Percentiles rank a stretch among this genome's conserved stretches.
Conservation (phyloP, 92 coral and sea anemone species). For the Phymanthus crucifer region DNA sequence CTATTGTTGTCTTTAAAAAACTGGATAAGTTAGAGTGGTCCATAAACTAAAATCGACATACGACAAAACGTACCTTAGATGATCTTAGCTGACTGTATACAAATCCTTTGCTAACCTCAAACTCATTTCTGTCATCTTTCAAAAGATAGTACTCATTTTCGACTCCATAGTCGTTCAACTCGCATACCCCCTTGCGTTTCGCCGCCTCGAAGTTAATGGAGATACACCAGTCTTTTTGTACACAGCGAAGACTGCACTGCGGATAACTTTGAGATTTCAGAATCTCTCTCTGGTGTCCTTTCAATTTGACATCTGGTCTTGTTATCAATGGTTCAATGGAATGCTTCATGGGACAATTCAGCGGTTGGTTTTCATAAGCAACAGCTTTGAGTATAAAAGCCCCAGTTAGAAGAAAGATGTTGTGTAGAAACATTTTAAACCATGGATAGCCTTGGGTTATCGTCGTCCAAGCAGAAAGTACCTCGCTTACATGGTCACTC, state of each 20-base stretch:
- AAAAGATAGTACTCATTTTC: not conserved
- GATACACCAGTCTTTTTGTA: not conserved
- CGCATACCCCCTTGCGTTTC: not conserved
- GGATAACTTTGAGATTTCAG: not conserved
- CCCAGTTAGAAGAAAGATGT: not conserved
- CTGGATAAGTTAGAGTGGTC: not conserved
- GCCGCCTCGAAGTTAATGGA: not conserved
- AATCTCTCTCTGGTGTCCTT: not conserved
- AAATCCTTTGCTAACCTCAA: not conserved
- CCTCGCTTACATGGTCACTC: not conserved
- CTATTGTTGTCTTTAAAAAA: not conserved
- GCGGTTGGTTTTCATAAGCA: not conserved
- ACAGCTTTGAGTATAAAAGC: not conserved
- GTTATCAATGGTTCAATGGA: not conserved
- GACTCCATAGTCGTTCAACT: not conserved
- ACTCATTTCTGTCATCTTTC: not conserved
- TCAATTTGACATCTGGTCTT: not conserved
- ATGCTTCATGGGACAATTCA: not conserved
- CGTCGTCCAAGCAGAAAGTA: not conserved
- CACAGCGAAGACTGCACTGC: not conserved
- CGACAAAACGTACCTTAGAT: not conserved
- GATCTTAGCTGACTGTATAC: not conserved
- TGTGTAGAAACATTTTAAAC: not conserved
- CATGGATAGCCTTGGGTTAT: not conserved
- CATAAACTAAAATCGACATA: not conserved